These are phyloP conservation scores for Meiosimyza decipiens DNA, from an alignment of 2,888 invertebrate genomes.

Conservation along the genomic window DNA sequence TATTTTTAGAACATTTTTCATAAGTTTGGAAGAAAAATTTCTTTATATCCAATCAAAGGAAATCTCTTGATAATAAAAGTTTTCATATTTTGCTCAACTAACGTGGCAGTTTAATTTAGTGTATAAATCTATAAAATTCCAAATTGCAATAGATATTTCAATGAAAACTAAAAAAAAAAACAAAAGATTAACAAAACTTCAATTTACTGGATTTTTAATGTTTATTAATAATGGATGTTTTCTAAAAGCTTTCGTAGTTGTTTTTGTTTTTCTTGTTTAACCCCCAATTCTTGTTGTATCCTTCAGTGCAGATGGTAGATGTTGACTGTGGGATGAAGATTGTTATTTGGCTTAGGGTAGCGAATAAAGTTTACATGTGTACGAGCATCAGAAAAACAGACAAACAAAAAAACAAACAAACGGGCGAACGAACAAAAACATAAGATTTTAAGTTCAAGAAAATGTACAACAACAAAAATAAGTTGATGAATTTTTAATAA, in stretches of 20 bases:
- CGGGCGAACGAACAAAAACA: background rate
- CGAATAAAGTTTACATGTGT: no score
- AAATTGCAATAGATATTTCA: no score
- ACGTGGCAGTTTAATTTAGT: no score
- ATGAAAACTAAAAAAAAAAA: background rate
- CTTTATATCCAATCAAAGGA: background rate
- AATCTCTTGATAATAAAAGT: no score
- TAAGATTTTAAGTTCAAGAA: background rate
- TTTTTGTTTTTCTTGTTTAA: conserved; percentile 33
- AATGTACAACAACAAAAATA: background rate
- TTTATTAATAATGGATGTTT: conserved; percentile 58
- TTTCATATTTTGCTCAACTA: no score
- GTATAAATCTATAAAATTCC: no score
- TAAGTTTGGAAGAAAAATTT: background rate
- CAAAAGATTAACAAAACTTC: conserved; percentile 26
- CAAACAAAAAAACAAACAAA: no score
- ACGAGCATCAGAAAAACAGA: no score
- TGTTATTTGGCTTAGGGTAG: background rate
- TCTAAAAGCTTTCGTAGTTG: conserved; percentile 57
- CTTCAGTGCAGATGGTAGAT: background rate
- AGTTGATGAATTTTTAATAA: conserved; percentile 20
- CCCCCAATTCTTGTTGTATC: background rate
- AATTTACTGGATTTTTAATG: conserved; percentile 52
- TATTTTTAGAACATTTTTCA: no score
- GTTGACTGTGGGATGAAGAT: background rate